Conservation (phyloP, 2,113 vertebrate species). For the Oryzias javanicus region DNA sequence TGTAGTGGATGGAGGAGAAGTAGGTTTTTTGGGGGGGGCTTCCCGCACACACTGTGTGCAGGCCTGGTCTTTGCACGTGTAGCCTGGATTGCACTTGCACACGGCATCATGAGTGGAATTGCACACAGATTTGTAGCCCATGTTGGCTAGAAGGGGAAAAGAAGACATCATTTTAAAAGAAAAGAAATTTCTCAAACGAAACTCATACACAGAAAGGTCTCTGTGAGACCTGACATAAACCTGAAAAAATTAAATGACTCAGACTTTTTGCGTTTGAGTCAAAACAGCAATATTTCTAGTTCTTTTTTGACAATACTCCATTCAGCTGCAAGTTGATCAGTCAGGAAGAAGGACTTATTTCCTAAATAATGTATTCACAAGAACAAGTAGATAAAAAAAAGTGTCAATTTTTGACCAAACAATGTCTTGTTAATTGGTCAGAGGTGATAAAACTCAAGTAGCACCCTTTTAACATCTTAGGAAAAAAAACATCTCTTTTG, state of each 20-base stretch:
- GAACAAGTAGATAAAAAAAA: too few relatives aligned
- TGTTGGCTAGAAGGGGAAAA: constrained; percentile 27
- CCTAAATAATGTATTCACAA: not conserved
- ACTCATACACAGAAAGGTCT: not conserved
- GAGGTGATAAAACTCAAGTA: too few relatives aligned
- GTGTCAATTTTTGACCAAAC: too few relatives aligned
- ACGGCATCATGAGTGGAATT: not conserved
- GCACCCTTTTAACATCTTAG: too few relatives aligned
- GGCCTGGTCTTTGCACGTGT: constrained; percentile 8
- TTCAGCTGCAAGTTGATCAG: constrained; percentile 8
- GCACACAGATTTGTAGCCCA: constrained; percentile 38
- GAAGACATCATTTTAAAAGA: not conserved
- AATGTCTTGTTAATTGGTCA: too few relatives aligned
- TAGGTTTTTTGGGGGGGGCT: not conserved
- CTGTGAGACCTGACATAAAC: constrained; percentile 1
- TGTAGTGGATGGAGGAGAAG: not conserved
- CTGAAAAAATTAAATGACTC: constrained; percentile 34
- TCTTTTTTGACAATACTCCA: constrained; percentile 8
- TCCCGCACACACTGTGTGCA: constrained; percentile 46
- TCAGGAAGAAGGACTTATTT: not conserved
- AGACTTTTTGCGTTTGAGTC: constrained; percentile 31
- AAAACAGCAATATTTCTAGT: constrained; percentile 10
- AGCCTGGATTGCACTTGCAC: constrained; percentile 65
- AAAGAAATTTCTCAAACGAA: not conserved
- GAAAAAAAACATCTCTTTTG: too few relatives aligned